A percentile compares a stretch with the other conserved stretches of the same genome.
Evolutionary conservation across 2,113 vertebrate species (phyloP).

Genomic region (Narcine bancroftii): DNA sequence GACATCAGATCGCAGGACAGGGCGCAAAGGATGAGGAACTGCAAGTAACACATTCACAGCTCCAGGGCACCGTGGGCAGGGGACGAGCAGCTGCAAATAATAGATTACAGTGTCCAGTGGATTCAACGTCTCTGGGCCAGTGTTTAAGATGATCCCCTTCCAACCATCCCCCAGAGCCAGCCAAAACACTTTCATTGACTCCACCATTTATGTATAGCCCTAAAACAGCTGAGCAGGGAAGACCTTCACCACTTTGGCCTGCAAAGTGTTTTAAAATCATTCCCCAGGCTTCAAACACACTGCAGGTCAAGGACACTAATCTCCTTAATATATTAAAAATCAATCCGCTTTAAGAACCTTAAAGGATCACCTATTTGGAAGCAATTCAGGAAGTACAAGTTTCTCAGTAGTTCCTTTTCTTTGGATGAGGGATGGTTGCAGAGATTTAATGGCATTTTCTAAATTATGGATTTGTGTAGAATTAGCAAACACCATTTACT

Average conservation of each 20-base stretch:
- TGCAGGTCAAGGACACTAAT: not conserved
- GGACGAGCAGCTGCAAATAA: no score
- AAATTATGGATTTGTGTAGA: not conserved
- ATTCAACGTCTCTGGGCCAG: no score
- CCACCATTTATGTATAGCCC: not conserved
- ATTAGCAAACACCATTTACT: no score
- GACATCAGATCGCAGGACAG: not conserved
- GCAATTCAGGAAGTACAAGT: no score
- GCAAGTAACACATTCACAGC: not conserved
- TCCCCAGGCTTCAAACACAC: not conserved
- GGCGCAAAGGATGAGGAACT: not conserved
- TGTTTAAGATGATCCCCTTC: no score
- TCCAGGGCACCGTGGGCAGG: no score
- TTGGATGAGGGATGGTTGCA: not conserved
- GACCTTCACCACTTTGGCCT: not conserved
- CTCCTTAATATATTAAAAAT: not conserved
- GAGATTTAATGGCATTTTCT: not conserved
- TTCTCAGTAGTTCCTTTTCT: not conserved
- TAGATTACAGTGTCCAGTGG: no score
- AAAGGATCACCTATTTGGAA: no score
- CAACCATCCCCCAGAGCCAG: no score
- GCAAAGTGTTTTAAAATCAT: not conserved
- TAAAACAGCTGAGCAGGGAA: not conserved
- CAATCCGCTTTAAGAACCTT: no score
- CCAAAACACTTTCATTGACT: no score